Conservation (phyloP, 2,113 vertebrate genomes). For the Oreochromis spilurus region DNA sequence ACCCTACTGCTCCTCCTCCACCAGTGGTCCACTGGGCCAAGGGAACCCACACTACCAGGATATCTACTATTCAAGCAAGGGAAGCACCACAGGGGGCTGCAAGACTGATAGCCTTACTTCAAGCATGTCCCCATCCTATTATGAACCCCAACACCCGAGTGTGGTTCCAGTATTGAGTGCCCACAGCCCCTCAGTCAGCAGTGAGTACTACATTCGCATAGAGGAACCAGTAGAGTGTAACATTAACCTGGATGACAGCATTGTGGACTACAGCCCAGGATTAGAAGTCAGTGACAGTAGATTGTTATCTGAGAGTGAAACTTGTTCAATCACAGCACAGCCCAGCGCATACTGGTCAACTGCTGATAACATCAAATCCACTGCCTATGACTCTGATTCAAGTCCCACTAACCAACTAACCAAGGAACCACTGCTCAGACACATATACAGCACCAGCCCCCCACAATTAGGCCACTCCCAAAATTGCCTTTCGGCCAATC, state of each 20-base stretch:
- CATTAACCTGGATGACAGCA: conserved; percentile 77
- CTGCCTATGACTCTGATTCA: conserved; percentile 70
- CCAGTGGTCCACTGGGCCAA: conserved; percentile 76
- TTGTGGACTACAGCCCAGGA: conserved; percentile 73
- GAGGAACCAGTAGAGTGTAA: conserved; percentile 83
- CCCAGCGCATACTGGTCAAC: conserved; percentile 68
- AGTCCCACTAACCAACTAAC: conserved; percentile 75
- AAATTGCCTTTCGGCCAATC: conserved; percentile 46
- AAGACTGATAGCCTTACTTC: conserved; percentile 71
- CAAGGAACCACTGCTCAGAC: conserved; percentile 79
- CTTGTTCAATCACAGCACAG: conserved; percentile 14
- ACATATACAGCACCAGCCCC: conserved; percentile 11
- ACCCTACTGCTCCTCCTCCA: conserved; percentile 73
- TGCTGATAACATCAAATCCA: conserved; percentile 40
- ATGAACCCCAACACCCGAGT: conserved; percentile 78
- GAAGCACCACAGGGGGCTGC: conserved; percentile 48
- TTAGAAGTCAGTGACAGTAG: conserved; percentile 55
- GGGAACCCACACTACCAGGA: conserved; percentile 81
- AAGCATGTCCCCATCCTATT: conserved; percentile 81
- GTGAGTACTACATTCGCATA: conserved; percentile 95
- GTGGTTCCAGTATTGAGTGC: conserved; percentile 92
- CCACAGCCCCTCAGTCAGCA: conserved; percentile 90
- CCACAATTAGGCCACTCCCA: conserved; percentile 30
- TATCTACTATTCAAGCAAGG: conserved; percentile 78
- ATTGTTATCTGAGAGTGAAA: conserved; percentile 40